phyloP scores from a whole-genome alignment of 2,113 vertebrate genomes.

The Oxyura jamaicensis region DNA sequence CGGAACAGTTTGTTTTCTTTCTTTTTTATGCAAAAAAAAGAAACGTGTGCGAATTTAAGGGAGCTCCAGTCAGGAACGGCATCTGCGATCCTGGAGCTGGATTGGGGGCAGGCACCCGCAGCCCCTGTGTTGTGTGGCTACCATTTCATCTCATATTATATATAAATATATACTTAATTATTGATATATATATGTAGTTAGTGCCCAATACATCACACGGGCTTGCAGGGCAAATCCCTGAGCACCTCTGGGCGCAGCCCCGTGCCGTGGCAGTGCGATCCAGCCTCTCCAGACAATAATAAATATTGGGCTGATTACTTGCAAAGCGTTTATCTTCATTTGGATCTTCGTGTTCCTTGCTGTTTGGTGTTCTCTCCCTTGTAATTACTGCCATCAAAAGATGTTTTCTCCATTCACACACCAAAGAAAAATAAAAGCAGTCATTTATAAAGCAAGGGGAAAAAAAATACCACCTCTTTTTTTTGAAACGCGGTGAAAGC shows the following conservation, averaged over 20 bases:
- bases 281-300: neutral
- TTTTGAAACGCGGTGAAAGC: constrained; percentile 3
- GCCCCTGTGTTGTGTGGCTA: too few relatives aligned
- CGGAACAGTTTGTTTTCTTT: constrained; percentile 49
- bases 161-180: too few relatives aligned
- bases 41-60: neutral
- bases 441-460: neutral
- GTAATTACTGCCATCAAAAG: constrained; percentile 57
- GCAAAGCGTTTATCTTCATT: neutral
- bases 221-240: neutral
- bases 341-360: neutral
- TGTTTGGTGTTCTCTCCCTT: neutral
- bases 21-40: neutral
- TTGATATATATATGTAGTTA: too few relatives aligned
- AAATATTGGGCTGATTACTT: neutral
- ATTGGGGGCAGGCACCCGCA: neutral
- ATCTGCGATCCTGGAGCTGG: neutral
- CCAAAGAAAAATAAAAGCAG: constrained; percentile 23
- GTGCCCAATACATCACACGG: too few relatives aligned
- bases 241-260: neutral
- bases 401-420: constrained; percentile 19
- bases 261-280: too few relatives aligned
- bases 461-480: neutral
- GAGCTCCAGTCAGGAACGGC: neutral
- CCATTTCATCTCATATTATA: neutral